phyloP scores from a whole-genome alignment of 2,888 invertebrate genomes.

The Blomia tropicalis region DNA sequence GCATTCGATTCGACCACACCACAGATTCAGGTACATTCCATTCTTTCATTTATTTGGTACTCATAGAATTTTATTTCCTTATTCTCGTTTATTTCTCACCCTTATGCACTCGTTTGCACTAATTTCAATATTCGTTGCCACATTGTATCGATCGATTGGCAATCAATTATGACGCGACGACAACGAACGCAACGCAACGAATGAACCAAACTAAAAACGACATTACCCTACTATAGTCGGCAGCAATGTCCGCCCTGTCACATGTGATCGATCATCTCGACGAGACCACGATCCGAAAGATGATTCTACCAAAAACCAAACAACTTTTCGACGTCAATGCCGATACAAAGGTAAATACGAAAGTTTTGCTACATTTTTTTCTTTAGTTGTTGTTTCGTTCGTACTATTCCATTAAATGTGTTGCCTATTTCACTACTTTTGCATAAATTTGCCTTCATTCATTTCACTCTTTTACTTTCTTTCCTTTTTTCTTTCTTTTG shows the following conservation, averaged over 20 bases:
- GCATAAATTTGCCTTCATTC: not conserved
- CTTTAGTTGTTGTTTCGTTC: not conserved
- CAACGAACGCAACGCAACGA: not conserved
- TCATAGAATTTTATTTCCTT: not conserved
- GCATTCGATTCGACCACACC: constrained; percentile 73
- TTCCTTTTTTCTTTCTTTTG: not conserved
- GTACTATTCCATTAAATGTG: too few relatives aligned
- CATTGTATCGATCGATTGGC: constrained; percentile 1
- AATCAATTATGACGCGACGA: constrained; percentile 1
- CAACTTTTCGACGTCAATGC: constrained; percentile 51
- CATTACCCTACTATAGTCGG: constrained; percentile 56
- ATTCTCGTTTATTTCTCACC: not conserved
- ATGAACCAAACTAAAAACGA: not conserved
- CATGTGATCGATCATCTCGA: constrained; percentile 68
- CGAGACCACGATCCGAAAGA: constrained; percentile 57
- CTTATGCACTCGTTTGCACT: not conserved
- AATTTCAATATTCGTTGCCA: too few relatives aligned
- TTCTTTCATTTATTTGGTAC: not conserved
- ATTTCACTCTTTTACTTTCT: not conserved
- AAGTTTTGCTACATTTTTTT: constrained; percentile 45
- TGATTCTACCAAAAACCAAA: constrained; percentile 68
- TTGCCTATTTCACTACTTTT: not conserved
- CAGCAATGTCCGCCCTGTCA: constrained; percentile 68
- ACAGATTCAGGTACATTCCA: constrained; percentile 62
- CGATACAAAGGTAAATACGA: constrained; percentile 50